These are phyloP conservation scores for Notiomystis cincta DNA, from an alignment of 2,113 vertebrate genomes.

Conservation along the genomic window DNA sequence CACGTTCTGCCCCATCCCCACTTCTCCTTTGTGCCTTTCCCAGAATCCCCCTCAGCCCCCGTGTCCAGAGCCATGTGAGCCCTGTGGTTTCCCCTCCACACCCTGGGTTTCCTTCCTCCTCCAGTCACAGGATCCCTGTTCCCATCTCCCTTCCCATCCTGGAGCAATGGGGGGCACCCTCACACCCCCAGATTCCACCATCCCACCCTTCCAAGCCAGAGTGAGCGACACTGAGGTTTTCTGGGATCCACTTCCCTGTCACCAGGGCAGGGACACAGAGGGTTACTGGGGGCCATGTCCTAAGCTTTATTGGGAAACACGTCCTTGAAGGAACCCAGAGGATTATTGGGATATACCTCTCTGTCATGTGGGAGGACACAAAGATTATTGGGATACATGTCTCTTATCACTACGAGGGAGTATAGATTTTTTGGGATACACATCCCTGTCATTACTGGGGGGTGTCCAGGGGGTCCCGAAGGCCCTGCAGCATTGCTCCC, in stretches of 20 bases:
- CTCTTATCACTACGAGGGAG: not conserved
- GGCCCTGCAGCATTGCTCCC: slow-evolving; percentile 70
- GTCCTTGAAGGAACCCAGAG: not conserved
- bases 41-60: not conserved
- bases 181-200: not conserved
- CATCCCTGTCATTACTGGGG: not conserved
- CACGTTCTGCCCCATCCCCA: rapidly evolving
- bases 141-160: not conserved
- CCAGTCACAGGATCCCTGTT: not conserved
- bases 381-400: not conserved
- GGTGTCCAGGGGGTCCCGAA: slow-evolving; percentile 18
- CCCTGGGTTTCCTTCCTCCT: not conserved
- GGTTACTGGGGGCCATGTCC: rapidly evolving
- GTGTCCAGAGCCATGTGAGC: not conserved
- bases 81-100: not conserved
- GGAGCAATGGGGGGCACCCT: rapidly evolving
- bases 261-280: not conserved
- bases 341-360: not conserved
- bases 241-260: not conserved
- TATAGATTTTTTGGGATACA: not conserved
- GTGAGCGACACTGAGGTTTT: not conserved
- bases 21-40: not conserved
- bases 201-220: not conserved
- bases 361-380: rapidly evolving
- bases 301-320: not conserved